Conservation (phyloP, 2,797 vertebrate species). For the Acanthurus leucopareius region DNA sequence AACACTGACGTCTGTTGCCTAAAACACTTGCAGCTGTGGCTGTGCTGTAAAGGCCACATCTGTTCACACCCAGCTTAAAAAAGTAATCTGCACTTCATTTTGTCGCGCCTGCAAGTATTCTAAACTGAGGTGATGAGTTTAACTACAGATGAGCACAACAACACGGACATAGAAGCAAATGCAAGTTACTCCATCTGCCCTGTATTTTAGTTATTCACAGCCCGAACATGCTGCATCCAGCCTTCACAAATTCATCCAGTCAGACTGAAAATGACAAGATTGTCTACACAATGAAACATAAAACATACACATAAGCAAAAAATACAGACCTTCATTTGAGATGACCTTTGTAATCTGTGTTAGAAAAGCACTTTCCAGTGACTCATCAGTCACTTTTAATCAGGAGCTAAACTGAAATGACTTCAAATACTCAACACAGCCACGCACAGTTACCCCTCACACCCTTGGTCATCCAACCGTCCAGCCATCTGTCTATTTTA, state of each 20-base stretch:
- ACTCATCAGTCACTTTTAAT: constrained; percentile 1
- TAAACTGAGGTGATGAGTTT: constrained; percentile 45
- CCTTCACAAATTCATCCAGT: background rate
- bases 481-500: constrained; percentile 73
- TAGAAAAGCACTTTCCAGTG: background rate
- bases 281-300: background rate
- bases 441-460: background rate
- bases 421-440: constrained; percentile 1
- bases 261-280: background rate
- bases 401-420: constrained; percentile 24
- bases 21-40: constrained; percentile 36
- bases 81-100: constrained; percentile 63
- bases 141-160: constrained; percentile 44
- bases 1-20: constrained; percentile 21
- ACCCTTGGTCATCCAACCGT: constrained; percentile 47
- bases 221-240: constrained; percentile 4
- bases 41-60: constrained; percentile 47
- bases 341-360: background rate
- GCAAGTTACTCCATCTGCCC: constrained; percentile 40
- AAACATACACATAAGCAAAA: background rate
- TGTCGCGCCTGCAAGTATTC: constrained; percentile 34
- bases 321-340: background rate
- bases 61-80: constrained; percentile 51
- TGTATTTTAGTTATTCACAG: constrained; percentile 27
- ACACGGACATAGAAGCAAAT: constrained; percentile 52